Conservation (phyloP, 2,113 vertebrate species). For the Hymenochirus boettgeri region DNA sequence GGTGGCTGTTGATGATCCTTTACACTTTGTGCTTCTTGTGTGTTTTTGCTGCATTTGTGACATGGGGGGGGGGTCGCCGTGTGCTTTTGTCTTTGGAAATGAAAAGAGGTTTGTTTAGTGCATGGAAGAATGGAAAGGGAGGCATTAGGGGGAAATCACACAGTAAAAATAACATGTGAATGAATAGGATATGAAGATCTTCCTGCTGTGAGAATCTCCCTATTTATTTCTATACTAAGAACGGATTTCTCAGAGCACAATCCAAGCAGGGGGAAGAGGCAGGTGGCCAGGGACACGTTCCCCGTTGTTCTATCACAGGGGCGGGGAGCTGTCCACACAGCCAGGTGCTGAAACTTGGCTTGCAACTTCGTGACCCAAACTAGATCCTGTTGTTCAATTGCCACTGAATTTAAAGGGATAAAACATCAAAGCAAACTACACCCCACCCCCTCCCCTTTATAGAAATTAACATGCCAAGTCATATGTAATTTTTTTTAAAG, state of each 20-base stretch:
- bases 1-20: constrained; percentile 60
- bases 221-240: constrained; percentile 47
- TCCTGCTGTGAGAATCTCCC: constrained; percentile 73
- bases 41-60: constrained; percentile 51
- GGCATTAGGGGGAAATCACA: constrained; percentile 83
- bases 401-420: too few relatives aligned
- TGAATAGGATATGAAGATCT: constrained; percentile 73
- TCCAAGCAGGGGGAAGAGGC: neutral
- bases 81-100: constrained; percentile 16
- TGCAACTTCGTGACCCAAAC: too few relatives aligned
- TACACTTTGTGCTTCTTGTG: constrained; percentile 51
- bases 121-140: constrained; percentile 58
- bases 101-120: constrained; percentile 46
- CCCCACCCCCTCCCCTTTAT: too few relatives aligned
- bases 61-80: neutral
- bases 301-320: neutral
- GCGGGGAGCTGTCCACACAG: constrained; percentile 54
- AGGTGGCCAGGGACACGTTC: too few relatives aligned
- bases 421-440: too few relatives aligned
- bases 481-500: too few relatives aligned
- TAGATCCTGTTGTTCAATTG: too few relatives aligned
- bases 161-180: constrained; percentile 73
- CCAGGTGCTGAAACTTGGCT: constrained; percentile 54
- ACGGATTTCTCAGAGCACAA: neutral
- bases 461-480: too few relatives aligned